Base-by-base conservation (phyloP, 2,113 vertebrate species). In the Hypomesus transpacificus region DNA sequence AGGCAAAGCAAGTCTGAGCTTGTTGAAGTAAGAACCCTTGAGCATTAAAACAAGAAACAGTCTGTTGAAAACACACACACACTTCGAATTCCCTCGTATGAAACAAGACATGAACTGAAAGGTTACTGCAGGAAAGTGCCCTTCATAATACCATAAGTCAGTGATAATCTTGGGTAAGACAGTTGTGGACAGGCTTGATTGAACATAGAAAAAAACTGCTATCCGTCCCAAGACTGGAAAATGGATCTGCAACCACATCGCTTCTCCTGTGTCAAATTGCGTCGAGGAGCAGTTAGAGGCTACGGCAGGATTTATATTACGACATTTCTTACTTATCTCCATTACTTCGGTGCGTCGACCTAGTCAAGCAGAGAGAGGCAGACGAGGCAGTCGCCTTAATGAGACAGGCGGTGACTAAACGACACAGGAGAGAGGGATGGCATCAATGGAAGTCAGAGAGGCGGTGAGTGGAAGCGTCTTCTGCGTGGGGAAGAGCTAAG, bases 191-290 rank as follows among this genome's bases (percentile, higher is more conserved):
- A 46, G 39, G 39, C 39, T 46, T 46, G 7, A 46, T 7, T 46
- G 39, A 8, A 46, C 39, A 34, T 34, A 34, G 31, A 34, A 16
- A 17, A 56, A 63, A 81, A 73, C 68, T 68, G 77, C 87, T 76
- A 80, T 75, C 66, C 18, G 82, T 61, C 81, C 81, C 76, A 18
- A 18, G 54, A 56, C 3, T 4, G 16, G 1, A 20, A 87, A 87
- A 89, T 87, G 54, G 84, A 80, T 61, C 78, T 62, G 80, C 82
- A 85, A 79, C 74, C 80, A 85, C 87, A 81, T 80, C 75, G 82
- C 75, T 77, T 77, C 68, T 70, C 76, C 77, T 75, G 39, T 58
- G 67, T 75, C 74, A 54, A 20, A 56, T 70, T 75, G 58, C 9
- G 60, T 71, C 81, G 0, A 1, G 61, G 71, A 77, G 54, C 54